Evolutionary conservation across 2,797 vertebrate genomes (phyloP).

Genomic region (Cynodonichthys magdalenae): DNA sequence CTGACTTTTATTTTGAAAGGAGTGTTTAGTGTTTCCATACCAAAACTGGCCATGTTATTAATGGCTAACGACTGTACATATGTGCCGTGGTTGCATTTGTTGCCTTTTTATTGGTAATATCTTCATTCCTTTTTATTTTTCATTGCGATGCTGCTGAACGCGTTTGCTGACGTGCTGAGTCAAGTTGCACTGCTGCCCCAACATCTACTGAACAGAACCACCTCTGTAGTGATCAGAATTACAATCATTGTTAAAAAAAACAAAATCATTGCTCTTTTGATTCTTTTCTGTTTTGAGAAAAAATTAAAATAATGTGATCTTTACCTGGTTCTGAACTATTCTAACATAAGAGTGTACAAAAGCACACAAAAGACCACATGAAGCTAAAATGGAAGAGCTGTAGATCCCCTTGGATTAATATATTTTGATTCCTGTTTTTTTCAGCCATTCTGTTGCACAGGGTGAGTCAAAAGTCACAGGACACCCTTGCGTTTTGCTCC

Average conservation of each 20-base stretch:
- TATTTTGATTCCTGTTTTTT: no score
- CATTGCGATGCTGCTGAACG: conserved; percentile 73
- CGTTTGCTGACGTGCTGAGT: conserved; percentile 62
- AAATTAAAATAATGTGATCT: no score
- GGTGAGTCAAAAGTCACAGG: no score
- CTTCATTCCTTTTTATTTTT: conserved; percentile 26
- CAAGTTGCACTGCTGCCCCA: conserved; percentile 71
- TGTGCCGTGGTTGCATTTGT: conserved; percentile 41
- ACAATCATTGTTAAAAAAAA: conserved; percentile 42
- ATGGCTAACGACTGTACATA: conserved; percentile 50
- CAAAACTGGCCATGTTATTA: conserved; percentile 69
- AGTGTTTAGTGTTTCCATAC: conserved; percentile 61
- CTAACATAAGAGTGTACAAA: no score
- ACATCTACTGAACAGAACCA: conserved; percentile 60
- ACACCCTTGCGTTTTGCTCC: no score
- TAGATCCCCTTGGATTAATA: no score
- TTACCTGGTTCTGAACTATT: no score
- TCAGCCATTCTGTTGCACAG: no score
- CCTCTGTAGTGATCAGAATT: conserved; percentile 27
- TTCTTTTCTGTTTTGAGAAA: no score
- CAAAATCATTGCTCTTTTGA: no score
- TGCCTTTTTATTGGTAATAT: conserved; percentile 50
- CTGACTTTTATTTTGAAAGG: conserved; percentile 29
- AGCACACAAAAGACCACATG: no score
- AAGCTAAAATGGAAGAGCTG: no score